These are phyloP conservation scores for Chaenodraco wilsoni DNA, from an alignment of 2,797 vertebrate genomes.

Conservation along the genomic window DNA sequence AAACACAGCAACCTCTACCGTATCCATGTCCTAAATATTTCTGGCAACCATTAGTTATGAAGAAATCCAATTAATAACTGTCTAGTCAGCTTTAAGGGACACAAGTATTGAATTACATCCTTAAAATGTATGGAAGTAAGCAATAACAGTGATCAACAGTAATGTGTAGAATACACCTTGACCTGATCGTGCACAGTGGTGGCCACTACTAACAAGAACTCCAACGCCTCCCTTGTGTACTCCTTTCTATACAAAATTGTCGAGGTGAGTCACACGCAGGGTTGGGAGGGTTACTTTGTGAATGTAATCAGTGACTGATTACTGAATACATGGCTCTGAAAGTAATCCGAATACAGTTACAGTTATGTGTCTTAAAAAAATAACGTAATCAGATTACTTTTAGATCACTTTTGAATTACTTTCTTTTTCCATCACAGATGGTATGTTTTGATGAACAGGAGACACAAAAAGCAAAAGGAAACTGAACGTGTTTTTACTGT, in stretches of 20 bases:
- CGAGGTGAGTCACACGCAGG: slow-evolving; percentile 84
- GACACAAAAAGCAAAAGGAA: no score
- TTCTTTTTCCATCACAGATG: no score
- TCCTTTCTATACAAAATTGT: slow-evolving; percentile 94
- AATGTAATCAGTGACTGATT: no score
- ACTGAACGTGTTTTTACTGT: no score
- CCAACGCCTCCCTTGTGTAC: slow-evolving; percentile 92
- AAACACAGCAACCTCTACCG: slow-evolving; percentile 95
- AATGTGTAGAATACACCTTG: slow-evolving; percentile 70
- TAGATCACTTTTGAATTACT: no score
- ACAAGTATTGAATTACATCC: neutral
- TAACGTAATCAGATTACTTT: no score
- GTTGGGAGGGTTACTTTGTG: no score
- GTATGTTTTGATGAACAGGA: no score
- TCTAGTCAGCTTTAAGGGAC: no score
- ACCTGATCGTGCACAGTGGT: slow-evolving; percentile 86
- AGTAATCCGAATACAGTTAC: no score
- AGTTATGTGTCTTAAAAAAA: no score
- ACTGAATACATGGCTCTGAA: no score
- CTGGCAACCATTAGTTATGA: neutral
- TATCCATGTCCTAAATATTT: slow-evolving; percentile 82
- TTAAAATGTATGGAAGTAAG: neutral
- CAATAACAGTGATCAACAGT: neutral
- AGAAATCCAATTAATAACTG: neutral
- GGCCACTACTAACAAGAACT: slow-evolving; percentile 92